Percentiles rank a stretch among this genome's conserved stretches.
These are phyloP conservation scores for Dilophus febrilis DNA, from an alignment of 2,888 invertebrate species.

Conservation along the genomic window DNA sequence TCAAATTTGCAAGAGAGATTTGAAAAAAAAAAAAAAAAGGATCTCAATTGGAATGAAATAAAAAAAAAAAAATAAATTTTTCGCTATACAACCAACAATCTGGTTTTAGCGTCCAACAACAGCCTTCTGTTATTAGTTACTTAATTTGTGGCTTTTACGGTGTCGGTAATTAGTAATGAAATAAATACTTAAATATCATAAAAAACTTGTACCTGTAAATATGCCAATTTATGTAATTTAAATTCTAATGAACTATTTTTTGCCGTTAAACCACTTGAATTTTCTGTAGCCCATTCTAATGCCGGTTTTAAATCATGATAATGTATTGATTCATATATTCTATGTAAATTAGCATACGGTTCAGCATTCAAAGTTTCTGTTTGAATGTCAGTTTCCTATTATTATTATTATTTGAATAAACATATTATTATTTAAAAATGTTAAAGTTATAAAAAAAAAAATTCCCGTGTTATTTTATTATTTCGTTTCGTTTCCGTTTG, in stretches of 20 bases:
- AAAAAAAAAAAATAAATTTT: not conserved
- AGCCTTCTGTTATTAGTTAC: too few species aligned
- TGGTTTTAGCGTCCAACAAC: too few species aligned
- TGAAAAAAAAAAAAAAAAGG: not conserved
- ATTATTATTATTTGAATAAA: too few species aligned
- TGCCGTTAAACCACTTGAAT: constrained; percentile 51
- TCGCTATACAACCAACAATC: not conserved
- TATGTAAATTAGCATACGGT: constrained; percentile 65
- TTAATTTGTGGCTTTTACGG: too few species aligned
- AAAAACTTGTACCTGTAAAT: constrained; percentile 41
- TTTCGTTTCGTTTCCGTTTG: not conserved
- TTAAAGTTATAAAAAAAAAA: too few species aligned
- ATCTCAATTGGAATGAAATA: not conserved
- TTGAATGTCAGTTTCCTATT: constrained; percentile 3
- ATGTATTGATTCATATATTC: constrained; percentile 72
- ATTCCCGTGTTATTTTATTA: not conserved
- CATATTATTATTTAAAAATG: too few species aligned
- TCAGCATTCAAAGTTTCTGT: constrained; percentile 26
- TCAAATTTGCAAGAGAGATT: too few species aligned
- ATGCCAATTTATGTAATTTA: constrained; percentile 63
- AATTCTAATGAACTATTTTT: constrained; percentile 60
- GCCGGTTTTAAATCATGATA: constrained; percentile 69
- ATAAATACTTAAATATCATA: not conserved
- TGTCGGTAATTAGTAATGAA: not conserved
- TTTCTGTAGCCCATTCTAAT: constrained; percentile 67